phyloP scores from a whole-genome alignment of 2,797 vertebrate genomes.

The Picus viridis region DNA sequence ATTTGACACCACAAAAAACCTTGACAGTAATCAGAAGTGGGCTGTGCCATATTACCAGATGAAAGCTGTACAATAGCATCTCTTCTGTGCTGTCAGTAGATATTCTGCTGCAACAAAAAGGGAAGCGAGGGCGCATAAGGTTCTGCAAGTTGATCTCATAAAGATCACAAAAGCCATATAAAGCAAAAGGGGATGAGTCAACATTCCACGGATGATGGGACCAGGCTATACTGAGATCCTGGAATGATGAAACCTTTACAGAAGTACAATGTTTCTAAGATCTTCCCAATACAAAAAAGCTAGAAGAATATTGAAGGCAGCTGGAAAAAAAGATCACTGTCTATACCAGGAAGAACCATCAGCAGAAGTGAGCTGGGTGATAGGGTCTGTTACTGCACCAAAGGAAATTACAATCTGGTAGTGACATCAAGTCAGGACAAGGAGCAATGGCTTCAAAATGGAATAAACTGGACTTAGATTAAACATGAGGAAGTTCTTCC shows the following conservation, averaged over 20 bases:
- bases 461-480: too few species aligned
- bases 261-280: neutral
- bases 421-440: accelerated
- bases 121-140: neutral
- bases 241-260: neutral
- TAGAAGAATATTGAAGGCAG: neutral
- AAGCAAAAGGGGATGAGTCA: neutral
- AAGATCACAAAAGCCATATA: neutral
- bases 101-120: neutral
- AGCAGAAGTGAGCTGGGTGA: neutral
- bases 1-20: neutral
- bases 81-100: neutral
- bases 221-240: neutral
- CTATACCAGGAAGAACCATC: neutral
- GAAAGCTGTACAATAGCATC: neutral
- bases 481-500: too few species aligned
- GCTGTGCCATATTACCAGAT: neutral
- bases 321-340: neutral
- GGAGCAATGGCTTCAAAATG: too few species aligned
- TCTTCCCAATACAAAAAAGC: neutral
- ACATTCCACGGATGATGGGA: neutral
- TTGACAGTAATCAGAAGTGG: neutral
- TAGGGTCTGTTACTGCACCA: neutral
- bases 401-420: neutral
- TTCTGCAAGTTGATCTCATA: neutral